These are phyloP conservation scores for Equus quagga DNA, from an alignment of 2,113 vertebrate species.

Conservation along the genomic window DNA sequence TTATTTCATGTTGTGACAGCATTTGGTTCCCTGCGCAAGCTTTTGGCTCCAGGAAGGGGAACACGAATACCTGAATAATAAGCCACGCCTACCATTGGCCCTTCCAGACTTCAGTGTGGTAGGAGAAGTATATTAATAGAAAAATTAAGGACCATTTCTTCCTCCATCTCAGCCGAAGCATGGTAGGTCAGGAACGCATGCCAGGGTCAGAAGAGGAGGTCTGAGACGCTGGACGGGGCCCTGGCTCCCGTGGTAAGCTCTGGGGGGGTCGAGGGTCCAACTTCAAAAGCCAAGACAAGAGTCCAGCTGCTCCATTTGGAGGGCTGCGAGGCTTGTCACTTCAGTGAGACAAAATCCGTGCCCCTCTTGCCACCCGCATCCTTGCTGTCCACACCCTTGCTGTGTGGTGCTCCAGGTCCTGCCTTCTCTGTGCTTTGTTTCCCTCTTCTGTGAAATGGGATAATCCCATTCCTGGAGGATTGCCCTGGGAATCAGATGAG, in stretches of 20 bases:
- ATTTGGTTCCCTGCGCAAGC: fast-evolving
- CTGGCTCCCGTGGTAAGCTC: not conserved
- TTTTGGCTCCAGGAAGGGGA: not conserved
- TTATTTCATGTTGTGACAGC: not conserved
- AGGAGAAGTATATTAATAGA: not conserved
- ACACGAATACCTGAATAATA: fast-evolving
- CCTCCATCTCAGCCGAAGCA: not conserved
- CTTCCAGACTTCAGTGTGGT: not conserved
- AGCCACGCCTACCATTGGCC: not conserved
- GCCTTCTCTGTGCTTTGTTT: not conserved
- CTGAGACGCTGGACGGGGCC: not conserved
- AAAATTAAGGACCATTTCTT: fast-evolving
- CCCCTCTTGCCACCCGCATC: fast-evolving
- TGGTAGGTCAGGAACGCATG: fast-evolving
- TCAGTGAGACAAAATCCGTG: fast-evolving
- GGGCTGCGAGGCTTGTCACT: not conserved
- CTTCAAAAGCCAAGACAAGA: not conserved
- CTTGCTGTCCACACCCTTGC: fast-evolving
- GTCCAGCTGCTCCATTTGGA: not conserved
- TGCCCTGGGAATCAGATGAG: not conserved
- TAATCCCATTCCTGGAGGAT: not conserved
- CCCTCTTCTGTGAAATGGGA: not conserved
- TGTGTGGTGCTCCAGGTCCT: fast-evolving
- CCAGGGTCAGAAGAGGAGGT: too few relatives aligned
- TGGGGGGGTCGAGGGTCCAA: too few relatives aligned